A percentile compares a stretch with the other conserved stretches of the same genome.
phyloP scores from a whole-genome alignment of 2,113 vertebrate genomes.

The Menura novaehollandiae region DNA sequence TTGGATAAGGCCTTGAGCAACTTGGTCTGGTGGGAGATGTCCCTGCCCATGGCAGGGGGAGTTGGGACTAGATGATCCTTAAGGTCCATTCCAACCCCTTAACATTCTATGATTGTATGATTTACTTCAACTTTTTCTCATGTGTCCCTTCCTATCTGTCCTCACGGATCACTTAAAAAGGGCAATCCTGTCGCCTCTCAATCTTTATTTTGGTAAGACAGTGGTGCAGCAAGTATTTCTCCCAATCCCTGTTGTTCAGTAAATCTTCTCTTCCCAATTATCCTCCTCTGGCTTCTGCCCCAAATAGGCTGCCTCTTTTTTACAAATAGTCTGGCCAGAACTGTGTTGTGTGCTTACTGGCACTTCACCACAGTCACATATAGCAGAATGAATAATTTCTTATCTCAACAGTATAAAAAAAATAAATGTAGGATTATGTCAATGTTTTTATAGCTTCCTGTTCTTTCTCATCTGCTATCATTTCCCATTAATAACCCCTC shows the following conservation, averaged over 20 bases:
- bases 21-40: accelerated
- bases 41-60: background rate
- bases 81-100: background rate
- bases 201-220: background rate
- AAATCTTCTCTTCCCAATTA: background rate
- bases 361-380: background rate
- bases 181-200: background rate
- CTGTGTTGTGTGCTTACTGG: background rate
- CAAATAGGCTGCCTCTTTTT: background rate
- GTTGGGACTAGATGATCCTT: background rate
- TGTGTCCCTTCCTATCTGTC: background rate
- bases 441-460: background rate
- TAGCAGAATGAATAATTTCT: background rate
- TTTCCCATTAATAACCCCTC: background rate
- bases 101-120: background rate
- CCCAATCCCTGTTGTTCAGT: background rate
- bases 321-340: background rate
- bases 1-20: background rate
- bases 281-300: background rate
- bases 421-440: background rate
- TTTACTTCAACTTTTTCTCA: background rate
- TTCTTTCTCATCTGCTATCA: background rate
- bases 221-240: background rate
- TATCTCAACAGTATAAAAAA: background rate
- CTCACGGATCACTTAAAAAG: background rate